phyloP scores from a whole-genome alignment of 2,888 invertebrate species.

The Tortricodes alternella region DNA sequence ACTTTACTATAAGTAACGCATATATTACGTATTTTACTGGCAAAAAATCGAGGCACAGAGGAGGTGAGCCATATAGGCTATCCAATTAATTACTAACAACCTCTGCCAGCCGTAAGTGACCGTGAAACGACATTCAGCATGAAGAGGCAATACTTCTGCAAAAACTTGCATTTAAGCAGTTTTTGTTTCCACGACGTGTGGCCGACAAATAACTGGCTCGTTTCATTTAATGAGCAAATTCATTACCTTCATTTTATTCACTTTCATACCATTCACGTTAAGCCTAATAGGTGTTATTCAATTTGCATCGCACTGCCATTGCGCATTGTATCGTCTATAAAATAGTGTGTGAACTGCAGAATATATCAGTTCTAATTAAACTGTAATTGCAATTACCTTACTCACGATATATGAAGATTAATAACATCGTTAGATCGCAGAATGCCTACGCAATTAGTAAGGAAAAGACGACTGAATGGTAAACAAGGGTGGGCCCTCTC shows the following conservation, averaged over 20 bases:
- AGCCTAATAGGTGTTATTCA: conserved; percentile 45
- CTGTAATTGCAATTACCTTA: conserved; percentile 44
- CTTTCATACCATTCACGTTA: conserved; percentile 44
- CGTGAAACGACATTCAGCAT: conserved; percentile 65
- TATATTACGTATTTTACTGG: conserved; percentile 26
- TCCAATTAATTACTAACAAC: conserved; percentile 37
- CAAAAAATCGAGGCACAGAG: conserved; percentile 32
- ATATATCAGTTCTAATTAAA: conserved; percentile 51
- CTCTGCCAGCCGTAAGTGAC: conserved; percentile 50
- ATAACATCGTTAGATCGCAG: conserved; percentile 12
- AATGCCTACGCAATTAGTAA: conserved; percentile 14
- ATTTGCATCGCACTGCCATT: conserved; percentile 42
- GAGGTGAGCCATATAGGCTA: conserved; percentile 29
- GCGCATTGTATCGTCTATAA: conserved; percentile 41
- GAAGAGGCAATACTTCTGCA: conserved; percentile 36
- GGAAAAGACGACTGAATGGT: conserved; percentile 37
- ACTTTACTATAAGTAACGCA: conserved; percentile 28
- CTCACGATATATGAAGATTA: conserved; percentile 32
- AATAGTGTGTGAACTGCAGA: conserved; percentile 44
- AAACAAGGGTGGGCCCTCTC: conserved; percentile 77
- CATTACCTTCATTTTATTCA: conserved; percentile 42
- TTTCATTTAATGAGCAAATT: conserved; percentile 40
- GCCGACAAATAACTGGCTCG: conserved; percentile 41
- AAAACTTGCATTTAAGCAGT: conserved; percentile 40
- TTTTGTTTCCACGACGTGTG: conserved; percentile 45